Evolutionary conservation across 2,797 vertebrate genomes (phyloP).

Genomic region (Xenopus petersii): DNA sequence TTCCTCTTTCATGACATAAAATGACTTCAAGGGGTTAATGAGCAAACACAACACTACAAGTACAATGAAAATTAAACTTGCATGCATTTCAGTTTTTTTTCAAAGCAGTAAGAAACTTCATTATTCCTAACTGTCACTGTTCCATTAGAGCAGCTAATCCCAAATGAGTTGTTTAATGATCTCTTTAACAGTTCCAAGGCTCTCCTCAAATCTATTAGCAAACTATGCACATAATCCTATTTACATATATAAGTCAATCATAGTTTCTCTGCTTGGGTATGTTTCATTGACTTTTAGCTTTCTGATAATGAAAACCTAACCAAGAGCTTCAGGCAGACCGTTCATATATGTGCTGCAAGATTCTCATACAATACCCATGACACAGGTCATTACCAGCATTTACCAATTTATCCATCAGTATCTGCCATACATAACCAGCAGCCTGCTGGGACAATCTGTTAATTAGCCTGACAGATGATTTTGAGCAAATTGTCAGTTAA

Average conservation of each 20-base stretch:
- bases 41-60: neutral
- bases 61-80: neutral
- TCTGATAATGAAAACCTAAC: neutral
- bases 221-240: constrained; percentile 12
- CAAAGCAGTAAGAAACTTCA: neutral
- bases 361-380: constrained; percentile 3
- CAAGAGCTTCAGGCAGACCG: constrained; percentile 9
- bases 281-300: constrained; percentile 20
- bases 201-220: constrained; percentile 4
- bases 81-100: neutral
- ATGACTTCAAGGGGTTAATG: neutral
- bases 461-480: constrained; percentile 23
- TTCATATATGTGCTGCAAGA: neutral
- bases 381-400: constrained; percentile 22
- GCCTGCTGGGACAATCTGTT: neutral
- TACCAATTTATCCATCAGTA: constrained; percentile 26
- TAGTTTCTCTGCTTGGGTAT: constrained; percentile 1
- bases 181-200: constrained; percentile 7
- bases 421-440: neutral
- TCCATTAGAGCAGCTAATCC: constrained; percentile 17
- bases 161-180: constrained; percentile 18
- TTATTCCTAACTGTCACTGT: neutral
- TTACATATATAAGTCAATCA: constrained; percentile 35
- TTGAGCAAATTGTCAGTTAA: constrained; percentile 11
- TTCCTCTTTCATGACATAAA: no score